Conservation (phyloP, 2,888 invertebrate species). For the Incurvaria masculella region DNA sequence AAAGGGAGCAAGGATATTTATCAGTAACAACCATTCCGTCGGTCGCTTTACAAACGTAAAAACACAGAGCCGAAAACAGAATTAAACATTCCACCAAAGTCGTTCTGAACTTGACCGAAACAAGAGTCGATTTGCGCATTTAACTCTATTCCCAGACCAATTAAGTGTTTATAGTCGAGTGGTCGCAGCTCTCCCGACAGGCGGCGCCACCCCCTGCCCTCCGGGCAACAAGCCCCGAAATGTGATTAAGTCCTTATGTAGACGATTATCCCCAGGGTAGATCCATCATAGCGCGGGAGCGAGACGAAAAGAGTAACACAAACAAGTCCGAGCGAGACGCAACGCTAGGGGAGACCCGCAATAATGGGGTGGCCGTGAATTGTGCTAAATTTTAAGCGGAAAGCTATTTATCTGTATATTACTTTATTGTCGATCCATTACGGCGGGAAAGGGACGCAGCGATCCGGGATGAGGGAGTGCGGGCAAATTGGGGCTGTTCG, state of each 20-base stretch:
- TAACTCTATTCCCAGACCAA: background rate
- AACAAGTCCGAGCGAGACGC: slow-evolving; percentile 23
- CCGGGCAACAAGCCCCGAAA: slow-evolving; percentile 36
- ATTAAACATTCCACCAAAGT: too few relatives aligned
- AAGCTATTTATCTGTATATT: slow-evolving; percentile 51
- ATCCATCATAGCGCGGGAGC: slow-evolving; percentile 14
- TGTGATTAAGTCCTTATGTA: slow-evolving; percentile 55
- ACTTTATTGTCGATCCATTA: slow-evolving; percentile 55
- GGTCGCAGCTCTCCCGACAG: background rate
- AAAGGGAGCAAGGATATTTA: too few relatives aligned
- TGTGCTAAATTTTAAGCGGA: slow-evolving; percentile 53
- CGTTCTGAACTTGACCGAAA: too few relatives aligned
- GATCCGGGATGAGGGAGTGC: slow-evolving; percentile 22
- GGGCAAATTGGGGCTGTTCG: slow-evolving; percentile 34
- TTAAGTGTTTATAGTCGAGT: background rate
- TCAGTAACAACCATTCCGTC: too few relatives aligned
- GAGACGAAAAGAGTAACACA: slow-evolving; percentile 22
- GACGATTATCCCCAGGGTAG: slow-evolving; percentile 37
- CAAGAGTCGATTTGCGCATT: background rate
- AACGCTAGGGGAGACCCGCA: slow-evolving; percentile 40
- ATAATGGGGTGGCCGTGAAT: slow-evolving; percentile 50
- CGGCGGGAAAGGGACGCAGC: slow-evolving; percentile 30
- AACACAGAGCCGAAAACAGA: too few relatives aligned
- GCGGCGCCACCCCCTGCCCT: background rate
- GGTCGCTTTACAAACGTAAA: too few relatives aligned